These are phyloP conservation scores for Steinernema feltiae DNA, from an alignment of 1,140 invertebrate genomes.

Conservation along the genomic window DNA sequence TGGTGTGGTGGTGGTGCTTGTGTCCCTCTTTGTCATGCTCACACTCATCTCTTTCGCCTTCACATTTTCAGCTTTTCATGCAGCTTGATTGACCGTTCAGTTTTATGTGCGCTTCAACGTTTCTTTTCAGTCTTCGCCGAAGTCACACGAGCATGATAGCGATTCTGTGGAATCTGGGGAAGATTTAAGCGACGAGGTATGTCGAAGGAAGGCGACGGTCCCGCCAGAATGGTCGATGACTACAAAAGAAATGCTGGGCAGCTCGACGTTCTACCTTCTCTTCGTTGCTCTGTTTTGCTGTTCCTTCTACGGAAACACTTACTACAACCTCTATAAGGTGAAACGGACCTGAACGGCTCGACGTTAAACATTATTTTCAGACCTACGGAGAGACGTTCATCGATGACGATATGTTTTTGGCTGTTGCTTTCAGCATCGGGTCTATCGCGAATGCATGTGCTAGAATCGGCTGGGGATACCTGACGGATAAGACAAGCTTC, in stretches of 20 bases:
- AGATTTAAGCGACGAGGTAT: not conserved
- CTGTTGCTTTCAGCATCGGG: slow-evolving; percentile 49
- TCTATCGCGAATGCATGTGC: slow-evolving; percentile 52
- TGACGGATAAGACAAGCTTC: slow-evolving; percentile 56
- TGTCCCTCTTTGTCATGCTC: not conserved
- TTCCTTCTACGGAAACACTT: slow-evolving; percentile 56
- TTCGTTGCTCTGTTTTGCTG: slow-evolving; percentile 55
- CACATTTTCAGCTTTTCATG: not conserved
- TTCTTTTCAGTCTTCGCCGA: not conserved
- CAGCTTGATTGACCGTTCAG: not conserved
- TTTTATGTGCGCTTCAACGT: not conserved
- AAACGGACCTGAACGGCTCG: slow-evolving; percentile 4
- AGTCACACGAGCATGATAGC: not conserved
- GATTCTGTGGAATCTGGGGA: not conserved
- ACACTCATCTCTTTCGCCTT: too few species aligned
- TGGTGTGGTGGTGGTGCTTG: not conserved
- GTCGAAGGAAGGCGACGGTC: not conserved
- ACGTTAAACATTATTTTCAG: slow-evolving; percentile 26
- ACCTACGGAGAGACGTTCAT: slow-evolving; percentile 40
- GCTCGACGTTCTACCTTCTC: slow-evolving; percentile 51
- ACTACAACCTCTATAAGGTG: slow-evolving; percentile 54
- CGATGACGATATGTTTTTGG: slow-evolving; percentile 54
- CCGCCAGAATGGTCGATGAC: slow-evolving; percentile 22
- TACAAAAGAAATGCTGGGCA: slow-evolving; percentile 43
- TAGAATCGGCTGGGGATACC: slow-evolving; percentile 49